phyloP scores from a whole-genome alignment of 2,797 vertebrate species.

The Simalia tracyae region DNA sequence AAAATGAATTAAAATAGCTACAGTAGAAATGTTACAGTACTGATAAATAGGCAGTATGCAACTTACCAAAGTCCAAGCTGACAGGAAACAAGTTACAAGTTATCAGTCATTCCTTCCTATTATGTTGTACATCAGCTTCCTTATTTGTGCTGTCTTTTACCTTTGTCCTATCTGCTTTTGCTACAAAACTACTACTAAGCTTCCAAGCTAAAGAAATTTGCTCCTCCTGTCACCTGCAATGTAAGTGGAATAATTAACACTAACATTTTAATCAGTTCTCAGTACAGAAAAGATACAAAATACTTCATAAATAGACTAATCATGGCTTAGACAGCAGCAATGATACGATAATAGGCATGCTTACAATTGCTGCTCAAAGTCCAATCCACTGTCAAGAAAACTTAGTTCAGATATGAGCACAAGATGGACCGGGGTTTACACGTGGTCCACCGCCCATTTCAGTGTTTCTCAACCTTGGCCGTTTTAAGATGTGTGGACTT shows the following conservation, averaged over 20 bases:
- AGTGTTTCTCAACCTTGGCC: too few species aligned
- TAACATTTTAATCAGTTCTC: neutral
- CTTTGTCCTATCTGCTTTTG: slow-evolving; percentile 15
- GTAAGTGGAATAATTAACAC: neutral
- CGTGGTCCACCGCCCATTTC: neutral
- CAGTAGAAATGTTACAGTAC: slow-evolving; percentile 18
- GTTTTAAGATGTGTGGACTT: too few species aligned
- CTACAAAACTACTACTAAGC: neutral
- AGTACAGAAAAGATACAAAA: neutral
- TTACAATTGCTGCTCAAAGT: neutral
- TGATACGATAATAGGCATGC: neutral
- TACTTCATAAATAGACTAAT: neutral
- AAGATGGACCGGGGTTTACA: neutral
- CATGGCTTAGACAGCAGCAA: neutral
- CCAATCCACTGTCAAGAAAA: neutral
- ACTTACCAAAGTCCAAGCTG: neutral
- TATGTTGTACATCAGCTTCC: neutral
- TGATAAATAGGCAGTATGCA: neutral
- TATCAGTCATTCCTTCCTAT: neutral
- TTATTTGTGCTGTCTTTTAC: slow-evolving; percentile 9
- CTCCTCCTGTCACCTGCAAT: neutral
- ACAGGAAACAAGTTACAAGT: neutral
- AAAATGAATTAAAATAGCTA: slow-evolving; percentile 43
- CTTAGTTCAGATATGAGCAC: neutral
- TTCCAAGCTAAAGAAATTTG: neutral